Percentiles rank a stretch among this genome's conserved stretches.
phyloP scores from a whole-genome alignment of 2,113 vertebrate species.

The Astatoreochromis straeleni region DNA sequence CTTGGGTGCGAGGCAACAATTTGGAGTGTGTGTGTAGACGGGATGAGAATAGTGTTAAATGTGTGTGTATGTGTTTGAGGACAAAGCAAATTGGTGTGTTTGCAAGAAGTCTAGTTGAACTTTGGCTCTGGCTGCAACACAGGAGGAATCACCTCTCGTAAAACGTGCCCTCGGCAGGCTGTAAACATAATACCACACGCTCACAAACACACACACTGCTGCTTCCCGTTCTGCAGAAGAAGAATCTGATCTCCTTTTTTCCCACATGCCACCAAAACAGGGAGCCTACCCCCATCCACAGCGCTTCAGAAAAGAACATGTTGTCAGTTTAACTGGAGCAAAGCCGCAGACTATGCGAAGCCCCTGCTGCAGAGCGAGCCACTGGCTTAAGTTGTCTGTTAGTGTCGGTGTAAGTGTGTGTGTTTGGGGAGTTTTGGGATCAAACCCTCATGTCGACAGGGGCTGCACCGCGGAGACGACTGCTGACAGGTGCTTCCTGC shows the following conservation, averaged over 20 bases:
- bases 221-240: not conserved
- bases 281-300: not conserved
- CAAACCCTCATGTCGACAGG: slow-evolving; percentile 68
- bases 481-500: slow-evolving; percentile 71
- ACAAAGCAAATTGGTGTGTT: not conserved
- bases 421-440: slow-evolving; percentile 56
- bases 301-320: not conserved
- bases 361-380: not conserved
- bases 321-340: slow-evolving; percentile 4
- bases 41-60: not conserved
- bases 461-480: slow-evolving; percentile 37
- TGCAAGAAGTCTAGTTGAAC: slow-evolving; percentile 57
- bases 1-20: not conserved
- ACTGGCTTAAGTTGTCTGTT: slow-evolving; percentile 64
- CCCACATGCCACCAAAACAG: not conserved
- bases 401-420: slow-evolving; percentile 66
- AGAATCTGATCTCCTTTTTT: not conserved
- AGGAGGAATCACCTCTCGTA: slow-evolving; percentile 53
- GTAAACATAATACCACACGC: slow-evolving; percentile 53
- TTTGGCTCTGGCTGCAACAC: slow-evolving; percentile 43
- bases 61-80: not conserved
- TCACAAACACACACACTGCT: not conserved
- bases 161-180: slow-evolving; percentile 52
- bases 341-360: not conserved
- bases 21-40: not conserved